phyloP scores from a whole-genome alignment of 2,797 vertebrate genomes.

The Cygnus olor region DNA sequence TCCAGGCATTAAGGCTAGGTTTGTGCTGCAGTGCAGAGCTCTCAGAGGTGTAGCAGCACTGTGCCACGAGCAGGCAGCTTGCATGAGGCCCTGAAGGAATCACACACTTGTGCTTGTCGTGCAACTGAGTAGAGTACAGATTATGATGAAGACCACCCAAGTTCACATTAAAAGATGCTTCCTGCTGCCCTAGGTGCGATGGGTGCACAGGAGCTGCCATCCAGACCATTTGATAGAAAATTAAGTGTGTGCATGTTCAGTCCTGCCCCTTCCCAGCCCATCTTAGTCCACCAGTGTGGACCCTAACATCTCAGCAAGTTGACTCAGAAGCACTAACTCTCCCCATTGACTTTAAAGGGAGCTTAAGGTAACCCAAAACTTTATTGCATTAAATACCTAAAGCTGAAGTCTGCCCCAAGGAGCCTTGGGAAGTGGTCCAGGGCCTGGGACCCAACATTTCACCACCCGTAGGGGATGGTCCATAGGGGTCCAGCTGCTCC shows the following conservation, averaged over 20 bases:
- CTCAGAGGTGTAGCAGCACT: background rate
- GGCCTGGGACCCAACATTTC: accelerated
- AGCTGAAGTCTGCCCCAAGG: background rate
- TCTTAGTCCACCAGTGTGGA: background rate
- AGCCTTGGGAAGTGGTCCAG: background rate
- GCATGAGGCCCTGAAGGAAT: accelerated
- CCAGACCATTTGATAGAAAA: background rate
- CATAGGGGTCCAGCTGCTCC: background rate
- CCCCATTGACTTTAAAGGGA: accelerated
- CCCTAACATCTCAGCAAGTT: accelerated
- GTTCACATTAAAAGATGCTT: background rate
- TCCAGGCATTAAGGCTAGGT: background rate
- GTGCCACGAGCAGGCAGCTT: background rate
- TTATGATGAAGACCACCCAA: background rate
- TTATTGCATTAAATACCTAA: background rate
- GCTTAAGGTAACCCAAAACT: background rate
- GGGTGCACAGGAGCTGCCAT: background rate
- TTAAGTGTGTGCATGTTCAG: accelerated
- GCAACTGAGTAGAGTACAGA: background rate
- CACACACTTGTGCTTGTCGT: background rate
- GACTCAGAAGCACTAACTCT: background rate
- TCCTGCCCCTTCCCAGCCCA: background rate
- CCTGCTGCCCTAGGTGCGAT: background rate
- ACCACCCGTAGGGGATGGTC: accelerated
- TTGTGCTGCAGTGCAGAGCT: background rate